These are phyloP conservation scores for Uria lomvia DNA, from an alignment of 2,113 vertebrate species.

Conservation along the genomic window DNA sequence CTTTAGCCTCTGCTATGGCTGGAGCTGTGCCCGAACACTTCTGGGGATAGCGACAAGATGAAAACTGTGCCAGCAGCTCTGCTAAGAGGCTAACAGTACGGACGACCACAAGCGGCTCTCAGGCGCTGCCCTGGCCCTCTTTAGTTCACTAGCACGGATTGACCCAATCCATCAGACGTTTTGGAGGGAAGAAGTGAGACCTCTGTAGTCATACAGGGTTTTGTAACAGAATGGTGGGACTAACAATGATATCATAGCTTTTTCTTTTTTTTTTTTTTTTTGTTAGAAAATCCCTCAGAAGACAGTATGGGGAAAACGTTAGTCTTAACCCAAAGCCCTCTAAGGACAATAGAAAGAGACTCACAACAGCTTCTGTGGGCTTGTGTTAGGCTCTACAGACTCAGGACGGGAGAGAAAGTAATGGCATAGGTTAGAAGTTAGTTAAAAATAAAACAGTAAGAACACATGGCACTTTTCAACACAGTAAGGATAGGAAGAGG, in stretches of 20 bases:
- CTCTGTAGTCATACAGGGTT: not conserved
- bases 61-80: not conserved
- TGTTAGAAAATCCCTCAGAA: not conserved
- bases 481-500: not conserved
- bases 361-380: not conserved
- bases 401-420: not conserved
- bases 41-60: not conserved
- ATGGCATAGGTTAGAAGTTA: not conserved
- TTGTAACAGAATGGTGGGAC: not conserved
- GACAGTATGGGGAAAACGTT: not conserved
- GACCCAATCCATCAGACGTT: fast-evolving
- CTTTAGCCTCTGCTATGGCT: not conserved
- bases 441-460: not conserved
- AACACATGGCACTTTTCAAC: not conserved
- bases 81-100: not conserved
- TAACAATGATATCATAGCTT: not conserved
- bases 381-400: not conserved
- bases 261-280: not conserved
- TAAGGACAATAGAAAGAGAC: not conserved
- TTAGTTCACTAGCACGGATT: not conserved
- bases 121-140: not conserved
- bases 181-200: not conserved
- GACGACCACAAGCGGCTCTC: not conserved
- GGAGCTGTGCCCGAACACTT: not conserved
- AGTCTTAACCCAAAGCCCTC: not conserved